These are phyloP conservation scores for Drosophila punjabiensis DNA, from an alignment of 1,140 invertebrate species.

Conservation along the genomic window DNA sequence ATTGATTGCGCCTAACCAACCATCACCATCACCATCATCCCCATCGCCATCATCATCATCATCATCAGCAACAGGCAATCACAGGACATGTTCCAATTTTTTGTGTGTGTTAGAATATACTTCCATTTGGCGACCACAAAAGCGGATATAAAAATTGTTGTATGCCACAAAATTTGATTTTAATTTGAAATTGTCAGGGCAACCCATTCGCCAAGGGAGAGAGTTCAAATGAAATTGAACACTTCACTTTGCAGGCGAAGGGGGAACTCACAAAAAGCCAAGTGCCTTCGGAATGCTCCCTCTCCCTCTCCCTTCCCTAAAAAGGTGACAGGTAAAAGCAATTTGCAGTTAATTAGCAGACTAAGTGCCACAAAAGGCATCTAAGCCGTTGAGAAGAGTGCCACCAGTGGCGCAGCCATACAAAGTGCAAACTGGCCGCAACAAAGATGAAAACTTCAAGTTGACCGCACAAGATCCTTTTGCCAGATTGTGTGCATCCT, in stretches of 20 bases:
- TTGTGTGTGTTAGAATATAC: background rate
- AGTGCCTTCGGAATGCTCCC: background rate
- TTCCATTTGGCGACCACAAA: conserved; percentile 23
- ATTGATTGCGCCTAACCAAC: conserved; percentile 49
- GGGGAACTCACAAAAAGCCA: conserved; percentile 2
- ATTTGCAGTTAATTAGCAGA: conserved; percentile 54
- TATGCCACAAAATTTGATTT: conserved; percentile 65
- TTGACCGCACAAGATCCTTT: conserved; percentile 8
- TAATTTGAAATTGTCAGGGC: conserved; percentile 61
- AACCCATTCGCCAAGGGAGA: conserved; percentile 15
- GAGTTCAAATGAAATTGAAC: conserved; percentile 35
- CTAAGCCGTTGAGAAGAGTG: background rate
- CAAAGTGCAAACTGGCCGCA: conserved; percentile 25
- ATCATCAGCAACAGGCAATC: conserved; percentile 35
- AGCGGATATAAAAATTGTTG: conserved; percentile 51
- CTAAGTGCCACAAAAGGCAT: conserved; percentile 37
- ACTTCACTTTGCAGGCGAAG: conserved; percentile 12
- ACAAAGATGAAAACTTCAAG: conserved; percentile 26
- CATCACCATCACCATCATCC: background rate
- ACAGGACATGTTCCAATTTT: background rate
- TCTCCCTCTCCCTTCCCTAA: background rate
- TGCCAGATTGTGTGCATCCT: conserved; percentile 13
- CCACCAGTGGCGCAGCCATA: background rate
- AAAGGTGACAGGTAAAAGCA: conserved; percentile 44
- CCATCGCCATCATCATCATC: background rate